These are phyloP conservation scores for Galeopterus variegatus DNA, from an alignment of 2,113 vertebrate species.

Conservation along the genomic window DNA sequence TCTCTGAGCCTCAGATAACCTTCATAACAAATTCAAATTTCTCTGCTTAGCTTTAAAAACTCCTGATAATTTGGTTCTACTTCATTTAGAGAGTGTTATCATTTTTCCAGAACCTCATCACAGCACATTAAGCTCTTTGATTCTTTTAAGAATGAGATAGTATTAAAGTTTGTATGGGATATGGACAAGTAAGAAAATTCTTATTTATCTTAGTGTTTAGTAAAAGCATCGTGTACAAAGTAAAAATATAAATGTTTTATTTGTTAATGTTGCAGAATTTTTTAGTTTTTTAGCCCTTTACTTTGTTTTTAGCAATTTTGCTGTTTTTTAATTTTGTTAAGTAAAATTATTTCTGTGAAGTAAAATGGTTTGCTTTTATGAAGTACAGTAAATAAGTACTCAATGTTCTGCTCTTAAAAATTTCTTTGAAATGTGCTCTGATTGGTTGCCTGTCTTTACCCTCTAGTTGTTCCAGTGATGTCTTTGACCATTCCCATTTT, in stretches of 20 bases:
- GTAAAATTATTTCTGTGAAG: neutral
- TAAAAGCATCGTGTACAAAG: neutral
- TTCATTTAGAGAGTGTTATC: neutral
- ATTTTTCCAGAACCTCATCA: conserved; percentile 36
- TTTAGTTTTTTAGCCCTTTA: neutral
- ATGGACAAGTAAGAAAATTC: neutral
- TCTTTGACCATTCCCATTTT: neutral
- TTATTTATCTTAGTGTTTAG: neutral
- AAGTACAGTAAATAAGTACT: neutral
- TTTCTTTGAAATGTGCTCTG: neutral
- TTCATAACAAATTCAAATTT: conserved; percentile 18
- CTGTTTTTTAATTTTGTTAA: neutral
- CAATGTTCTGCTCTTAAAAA: conserved; percentile 24
- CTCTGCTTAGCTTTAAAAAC: neutral
- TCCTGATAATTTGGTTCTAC: neutral
- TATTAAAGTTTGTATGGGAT: neutral
- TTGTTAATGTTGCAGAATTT: conserved; percentile 6
- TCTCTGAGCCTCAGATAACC: neutral
- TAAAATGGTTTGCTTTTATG: neutral
- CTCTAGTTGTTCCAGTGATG: neutral
- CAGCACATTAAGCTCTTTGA: neutral
- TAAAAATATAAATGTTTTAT: neutral
- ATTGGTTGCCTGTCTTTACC: neutral
- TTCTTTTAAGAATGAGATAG: conserved; percentile 2
- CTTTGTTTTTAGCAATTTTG: conserved; percentile 25